phyloP scores from a whole-genome alignment of 2,797 vertebrate genomes.

The Geotria australis region DNA sequence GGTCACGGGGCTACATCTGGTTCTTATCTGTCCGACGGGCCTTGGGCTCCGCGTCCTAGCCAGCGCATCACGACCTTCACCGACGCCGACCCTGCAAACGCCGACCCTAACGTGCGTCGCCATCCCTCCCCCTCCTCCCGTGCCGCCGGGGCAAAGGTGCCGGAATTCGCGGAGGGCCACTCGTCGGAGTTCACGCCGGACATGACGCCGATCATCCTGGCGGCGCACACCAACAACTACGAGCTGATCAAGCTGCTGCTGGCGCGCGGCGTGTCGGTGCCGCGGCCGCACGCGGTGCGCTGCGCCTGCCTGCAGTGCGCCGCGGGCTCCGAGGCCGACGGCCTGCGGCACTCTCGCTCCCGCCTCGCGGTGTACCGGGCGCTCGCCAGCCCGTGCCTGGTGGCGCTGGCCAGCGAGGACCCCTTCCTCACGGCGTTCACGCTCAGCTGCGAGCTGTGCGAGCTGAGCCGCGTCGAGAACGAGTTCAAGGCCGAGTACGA shows the following conservation, averaged over 20 bases:
- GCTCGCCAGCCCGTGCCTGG: constrained; percentile 64
- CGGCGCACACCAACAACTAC: constrained; percentile 95
- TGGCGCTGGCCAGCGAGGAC: constrained; percentile 75
- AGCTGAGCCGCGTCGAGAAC: constrained; percentile 89
- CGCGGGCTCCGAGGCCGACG: constrained; percentile 78
- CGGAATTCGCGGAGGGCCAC: constrained; percentile 29
- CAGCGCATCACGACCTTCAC: too few species aligned
- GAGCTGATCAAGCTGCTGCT: constrained; percentile 97
- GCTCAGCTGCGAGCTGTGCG: constrained; percentile 81
- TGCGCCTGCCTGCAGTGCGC: constrained; percentile 86
- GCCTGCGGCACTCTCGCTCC: constrained; percentile 60
- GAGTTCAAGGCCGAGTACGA: constrained; percentile 93
- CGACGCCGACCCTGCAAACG: too few species aligned
- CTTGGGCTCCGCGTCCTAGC: too few species aligned
- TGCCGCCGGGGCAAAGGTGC: too few species aligned
- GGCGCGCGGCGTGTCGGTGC: constrained; percentile 61
- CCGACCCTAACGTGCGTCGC: too few species aligned
- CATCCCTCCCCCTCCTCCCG: too few species aligned
- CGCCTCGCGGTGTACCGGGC: constrained; percentile 84
- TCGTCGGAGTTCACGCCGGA: constrained; percentile 92
- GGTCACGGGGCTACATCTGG: too few species aligned
- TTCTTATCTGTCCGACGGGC: too few species aligned
- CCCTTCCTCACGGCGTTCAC: constrained; percentile 76
- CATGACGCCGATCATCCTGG: constrained; percentile 92
- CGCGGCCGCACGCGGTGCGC: constrained; percentile 66